Conservation (phyloP, 2,888 invertebrate species). For the Molanna angustata region DNA sequence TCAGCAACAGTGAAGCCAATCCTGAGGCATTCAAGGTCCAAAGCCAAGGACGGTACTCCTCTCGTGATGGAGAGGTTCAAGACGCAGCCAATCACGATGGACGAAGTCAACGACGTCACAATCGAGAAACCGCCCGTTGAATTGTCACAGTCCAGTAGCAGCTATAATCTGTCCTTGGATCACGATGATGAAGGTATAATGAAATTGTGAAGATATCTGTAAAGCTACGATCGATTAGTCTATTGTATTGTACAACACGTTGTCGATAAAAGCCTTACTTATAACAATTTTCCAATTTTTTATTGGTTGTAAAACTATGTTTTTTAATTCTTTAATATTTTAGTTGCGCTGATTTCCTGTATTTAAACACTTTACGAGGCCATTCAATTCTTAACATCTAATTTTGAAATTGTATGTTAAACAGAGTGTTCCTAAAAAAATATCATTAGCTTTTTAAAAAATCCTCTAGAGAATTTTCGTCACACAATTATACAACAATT, state of each 20-base stretch:
- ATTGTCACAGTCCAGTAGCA: constrained; percentile 45
- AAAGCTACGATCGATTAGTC: background rate
- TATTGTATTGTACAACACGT: constrained; percentile 12
- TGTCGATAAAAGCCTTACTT: too few species aligned
- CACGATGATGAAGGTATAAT: constrained; percentile 53
- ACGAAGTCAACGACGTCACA: constrained; percentile 57
- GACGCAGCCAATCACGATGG: constrained; percentile 71
- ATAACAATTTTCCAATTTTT: too few species aligned
- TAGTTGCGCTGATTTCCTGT: too few species aligned
- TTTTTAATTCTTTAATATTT: too few species aligned
- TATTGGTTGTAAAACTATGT: too few species aligned
- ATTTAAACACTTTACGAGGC: too few species aligned
- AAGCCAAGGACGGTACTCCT: constrained; percentile 44
- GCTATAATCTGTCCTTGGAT: constrained; percentile 48
- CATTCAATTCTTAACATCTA: too few species aligned
- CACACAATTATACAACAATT: too few species aligned
- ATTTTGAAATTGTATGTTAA: too few species aligned
- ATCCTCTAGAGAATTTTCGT: too few species aligned
- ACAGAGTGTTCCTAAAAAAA: too few species aligned
- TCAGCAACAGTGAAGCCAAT: constrained; percentile 52
- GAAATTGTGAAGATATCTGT: background rate
- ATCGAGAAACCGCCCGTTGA: constrained; percentile 32
- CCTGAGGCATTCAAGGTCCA: constrained; percentile 51
- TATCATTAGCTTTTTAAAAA: too few species aligned
- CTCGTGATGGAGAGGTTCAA: constrained; percentile 56